Evolutionary conservation across 1,140 invertebrate genomes (phyloP).

Genomic region (Leptinotarsa defecta): DNA sequence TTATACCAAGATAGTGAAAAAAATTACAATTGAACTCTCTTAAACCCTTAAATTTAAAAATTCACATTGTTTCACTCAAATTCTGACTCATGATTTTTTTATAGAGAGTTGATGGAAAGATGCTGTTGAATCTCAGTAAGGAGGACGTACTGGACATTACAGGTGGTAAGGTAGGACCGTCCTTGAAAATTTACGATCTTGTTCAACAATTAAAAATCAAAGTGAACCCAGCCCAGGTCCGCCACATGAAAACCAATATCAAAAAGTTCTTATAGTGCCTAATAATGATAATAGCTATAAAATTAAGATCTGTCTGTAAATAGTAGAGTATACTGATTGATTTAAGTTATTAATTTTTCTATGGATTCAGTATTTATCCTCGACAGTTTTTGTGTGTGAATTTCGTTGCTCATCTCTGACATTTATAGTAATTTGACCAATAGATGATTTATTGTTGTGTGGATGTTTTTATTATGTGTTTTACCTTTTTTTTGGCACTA

Average conservation of each 20-base stretch:
- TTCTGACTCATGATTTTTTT: conserved; percentile 38
- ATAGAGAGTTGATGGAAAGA: conserved; percentile 78
- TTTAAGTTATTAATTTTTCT: conserved; percentile 21
- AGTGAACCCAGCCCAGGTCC: conserved; percentile 75
- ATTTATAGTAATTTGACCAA: not conserved
- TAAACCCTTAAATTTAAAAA: too few species aligned
- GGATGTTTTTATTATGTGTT: not conserved
- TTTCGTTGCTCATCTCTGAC: conserved; percentile 22
- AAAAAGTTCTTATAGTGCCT: conserved; percentile 58
- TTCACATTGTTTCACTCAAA: too few species aligned
- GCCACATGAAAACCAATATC: conserved; percentile 59
- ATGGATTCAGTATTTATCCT: conserved; percentile 24
- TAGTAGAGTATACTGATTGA: conserved; percentile 12
- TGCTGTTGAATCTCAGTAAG: conserved; percentile 79
- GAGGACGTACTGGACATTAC: conserved; percentile 88
- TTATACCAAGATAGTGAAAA: too few species aligned
- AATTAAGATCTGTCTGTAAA: conserved; percentile 17
- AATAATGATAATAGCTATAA: conserved; percentile 17
- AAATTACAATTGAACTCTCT: too few species aligned
- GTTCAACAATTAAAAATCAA: conserved; percentile 85
- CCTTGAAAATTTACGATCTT: conserved; percentile 89
- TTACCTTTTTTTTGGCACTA: too few species aligned
- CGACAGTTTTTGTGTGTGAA: conserved; percentile 22
- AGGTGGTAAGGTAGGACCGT: conserved; percentile 92
- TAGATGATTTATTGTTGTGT: not conserved